Evolutionary conservation across 2,113 vertebrate species (phyloP).

Genomic region (Oxyruncus cristatus): DNA sequence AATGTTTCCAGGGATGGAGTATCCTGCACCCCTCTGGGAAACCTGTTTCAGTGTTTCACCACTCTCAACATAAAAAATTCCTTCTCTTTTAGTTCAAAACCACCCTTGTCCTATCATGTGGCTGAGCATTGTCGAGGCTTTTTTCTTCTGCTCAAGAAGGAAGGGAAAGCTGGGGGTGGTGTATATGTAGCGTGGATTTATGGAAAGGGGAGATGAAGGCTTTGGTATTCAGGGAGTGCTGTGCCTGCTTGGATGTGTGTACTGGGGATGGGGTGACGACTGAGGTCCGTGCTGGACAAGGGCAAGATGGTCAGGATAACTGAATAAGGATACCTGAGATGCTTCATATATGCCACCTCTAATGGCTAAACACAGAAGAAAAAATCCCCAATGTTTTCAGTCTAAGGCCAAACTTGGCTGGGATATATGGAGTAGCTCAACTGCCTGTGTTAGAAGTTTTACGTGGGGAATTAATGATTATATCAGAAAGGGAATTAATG

Average conservation of each 20-base stretch:
- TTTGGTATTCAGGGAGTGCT: not conserved
- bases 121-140: not conserved
- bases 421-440: not conserved
- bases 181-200: fast-evolving
- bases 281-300: not conserved
- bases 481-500: too few species aligned
- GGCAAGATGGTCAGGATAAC: not conserved
- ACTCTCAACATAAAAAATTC: not conserved
- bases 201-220: not conserved
- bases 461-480: not conserved
- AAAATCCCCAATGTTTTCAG: not conserved
- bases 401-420: not conserved
- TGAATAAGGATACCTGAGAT: not conserved
- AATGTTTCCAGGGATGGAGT: not conserved
- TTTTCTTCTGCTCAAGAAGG: not conserved
- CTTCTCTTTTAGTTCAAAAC: not conserved
- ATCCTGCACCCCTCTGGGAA: not conserved
- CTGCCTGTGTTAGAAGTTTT: not conserved
- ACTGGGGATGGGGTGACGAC: too few species aligned
- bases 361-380: not conserved
- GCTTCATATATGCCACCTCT: not conserved
- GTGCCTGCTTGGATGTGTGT: fast-evolving
- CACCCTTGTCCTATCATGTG: not conserved
- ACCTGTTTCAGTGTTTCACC: not conserved
- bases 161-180: not conserved